phyloP scores from a whole-genome alignment of 2,797 vertebrate genomes.

The Tachyglossus aculeatus region DNA sequence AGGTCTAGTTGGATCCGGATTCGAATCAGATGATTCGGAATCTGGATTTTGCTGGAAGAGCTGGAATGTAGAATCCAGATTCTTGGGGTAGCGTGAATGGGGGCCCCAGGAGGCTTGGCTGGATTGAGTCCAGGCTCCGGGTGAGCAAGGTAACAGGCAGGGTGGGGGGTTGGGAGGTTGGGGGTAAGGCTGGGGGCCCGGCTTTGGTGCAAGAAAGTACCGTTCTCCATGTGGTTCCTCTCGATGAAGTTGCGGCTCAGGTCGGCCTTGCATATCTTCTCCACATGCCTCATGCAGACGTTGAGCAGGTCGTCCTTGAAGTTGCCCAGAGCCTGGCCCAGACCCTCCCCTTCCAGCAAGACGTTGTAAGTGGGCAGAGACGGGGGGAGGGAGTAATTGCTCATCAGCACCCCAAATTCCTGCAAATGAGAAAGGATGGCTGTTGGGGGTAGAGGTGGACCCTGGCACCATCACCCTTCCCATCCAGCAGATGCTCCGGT shows the following conservation, averaged over 20 bases:
- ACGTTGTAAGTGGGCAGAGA: conserved; percentile 79
- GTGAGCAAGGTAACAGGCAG: neutral
- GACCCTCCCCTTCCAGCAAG: conserved; percentile 77
- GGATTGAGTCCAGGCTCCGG: neutral
- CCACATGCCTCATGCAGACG: conserved; percentile 76
- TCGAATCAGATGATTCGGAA: too few relatives aligned
- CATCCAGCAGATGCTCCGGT: too few relatives aligned
- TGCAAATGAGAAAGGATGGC: conserved; percentile 29
- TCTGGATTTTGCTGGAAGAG: too few relatives aligned
- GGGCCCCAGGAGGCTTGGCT: too few relatives aligned
- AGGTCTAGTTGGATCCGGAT: too few relatives aligned
- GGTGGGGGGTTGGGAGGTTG: neutral
- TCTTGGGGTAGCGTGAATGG: too few relatives aligned
- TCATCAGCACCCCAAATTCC: conserved; percentile 79
- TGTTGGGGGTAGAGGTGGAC: neutral
- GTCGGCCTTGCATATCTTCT: conserved; percentile 79
- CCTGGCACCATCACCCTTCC: too few relatives aligned
- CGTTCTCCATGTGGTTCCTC: conserved; percentile 78
- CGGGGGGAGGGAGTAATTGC: conserved; percentile 76
- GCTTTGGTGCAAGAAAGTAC: conserved; percentile 43
- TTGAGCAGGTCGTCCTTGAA: conserved; percentile 76
- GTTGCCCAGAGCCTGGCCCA: conserved; percentile 75
- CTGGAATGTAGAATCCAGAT: too few relatives aligned
- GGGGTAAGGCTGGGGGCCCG: neutral
- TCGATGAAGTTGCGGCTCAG: conserved; percentile 78